Conservation (phyloP, 2,113 vertebrate genomes). For the Alaudala cheleensis region DNA sequence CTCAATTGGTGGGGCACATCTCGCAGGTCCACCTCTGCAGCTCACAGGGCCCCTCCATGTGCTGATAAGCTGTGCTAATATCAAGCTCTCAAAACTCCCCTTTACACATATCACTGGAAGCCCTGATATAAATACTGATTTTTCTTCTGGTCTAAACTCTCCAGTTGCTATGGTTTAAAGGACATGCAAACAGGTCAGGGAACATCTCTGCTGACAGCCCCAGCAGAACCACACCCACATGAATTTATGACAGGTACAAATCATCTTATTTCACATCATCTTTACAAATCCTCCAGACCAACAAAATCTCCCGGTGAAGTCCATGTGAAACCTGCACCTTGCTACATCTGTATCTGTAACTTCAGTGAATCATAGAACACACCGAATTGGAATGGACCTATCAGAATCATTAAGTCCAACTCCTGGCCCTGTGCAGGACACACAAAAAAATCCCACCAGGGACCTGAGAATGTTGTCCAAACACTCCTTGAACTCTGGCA, state of each 20-base stretch:
- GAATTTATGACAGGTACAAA: not conserved
- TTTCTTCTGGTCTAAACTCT: not conserved
- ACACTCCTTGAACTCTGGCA: not conserved
- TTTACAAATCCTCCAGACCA: not conserved
- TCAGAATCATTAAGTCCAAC: not conserved
- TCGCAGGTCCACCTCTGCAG: not conserved
- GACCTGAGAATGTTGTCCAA: not conserved
- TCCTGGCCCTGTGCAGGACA: not conserved
- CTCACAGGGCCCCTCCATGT: not conserved
- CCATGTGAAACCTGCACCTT: not conserved
- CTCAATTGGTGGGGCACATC: not conserved
- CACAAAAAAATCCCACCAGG: not conserved
- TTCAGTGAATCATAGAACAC: not conserved
- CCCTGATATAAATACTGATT: not conserved
- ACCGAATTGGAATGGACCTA: not conserved
- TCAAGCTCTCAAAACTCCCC: not conserved
- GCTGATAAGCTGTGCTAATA: conserved; percentile 16
- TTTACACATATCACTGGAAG: not conserved
- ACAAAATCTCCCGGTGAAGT: not conserved
- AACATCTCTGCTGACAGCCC: not conserved
- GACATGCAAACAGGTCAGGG: not conserved
- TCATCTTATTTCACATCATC: not conserved
- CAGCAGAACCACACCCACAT: not conserved
- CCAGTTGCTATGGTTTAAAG: not conserved
- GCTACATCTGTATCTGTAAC: not conserved